A percentile compares a stretch with the other conserved stretches of the same genome.
phyloP scores from a whole-genome alignment of 2,888 invertebrate genomes.

The Adelphocoris suturalis region DNA sequence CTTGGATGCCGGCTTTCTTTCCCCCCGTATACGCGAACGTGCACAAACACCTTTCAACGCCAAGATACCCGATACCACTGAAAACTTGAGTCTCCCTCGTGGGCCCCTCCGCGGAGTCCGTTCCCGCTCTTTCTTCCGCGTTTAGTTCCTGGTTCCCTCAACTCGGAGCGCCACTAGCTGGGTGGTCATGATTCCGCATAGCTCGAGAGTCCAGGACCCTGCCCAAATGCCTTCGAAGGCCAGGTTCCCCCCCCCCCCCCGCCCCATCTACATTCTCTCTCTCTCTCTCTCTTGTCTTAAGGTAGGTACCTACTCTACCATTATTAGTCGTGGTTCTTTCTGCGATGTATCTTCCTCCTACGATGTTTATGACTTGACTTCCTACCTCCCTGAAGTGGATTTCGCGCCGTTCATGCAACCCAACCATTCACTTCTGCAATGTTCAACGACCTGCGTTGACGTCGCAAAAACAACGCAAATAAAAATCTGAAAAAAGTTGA shows the following conservation, averaged over 20 bases:
- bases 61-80: conserved; percentile 26
- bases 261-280: background rate
- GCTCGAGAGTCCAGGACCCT: conserved; percentile 1
- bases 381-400: background rate
- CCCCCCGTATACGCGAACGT: background rate
- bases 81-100: conserved; percentile 7
- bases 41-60: background rate
- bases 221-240: conserved; percentile 47
- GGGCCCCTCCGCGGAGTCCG: conserved; percentile 48
- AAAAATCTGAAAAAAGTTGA: background rate
- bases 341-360: background rate
- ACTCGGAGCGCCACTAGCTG: conserved; percentile 13
- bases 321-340: background rate
- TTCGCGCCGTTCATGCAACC: background rate
- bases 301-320: background rate
- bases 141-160: background rate
- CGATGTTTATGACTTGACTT: background rate
- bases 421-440: background rate
- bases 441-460: background rate
- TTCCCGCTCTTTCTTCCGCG: background rate
- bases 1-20: background rate
- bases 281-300: background rate
- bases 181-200: background rate
- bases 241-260: background rate
- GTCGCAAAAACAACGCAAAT: background rate